Evolutionary conservation across 2,797 vertebrate species (phyloP).

Genomic region (Poliocrania exsul): DNA sequence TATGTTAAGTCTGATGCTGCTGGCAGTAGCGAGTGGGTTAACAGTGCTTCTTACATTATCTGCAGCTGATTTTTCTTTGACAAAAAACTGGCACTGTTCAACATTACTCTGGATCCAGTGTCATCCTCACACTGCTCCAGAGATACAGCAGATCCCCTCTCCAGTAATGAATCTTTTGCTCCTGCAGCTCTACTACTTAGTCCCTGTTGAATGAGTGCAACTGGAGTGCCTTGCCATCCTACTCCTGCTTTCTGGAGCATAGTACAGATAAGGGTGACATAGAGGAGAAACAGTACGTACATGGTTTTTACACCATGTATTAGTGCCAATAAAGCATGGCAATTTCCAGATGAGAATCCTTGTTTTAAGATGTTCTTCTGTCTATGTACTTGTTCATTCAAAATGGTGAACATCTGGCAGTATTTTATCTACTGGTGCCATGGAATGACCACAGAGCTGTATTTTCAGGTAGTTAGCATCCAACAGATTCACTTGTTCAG

Average conservation of each 20-base stretch:
- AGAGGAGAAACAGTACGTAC: not conserved
- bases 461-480: not conserved
- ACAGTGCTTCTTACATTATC: not conserved
- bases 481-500: not conserved
- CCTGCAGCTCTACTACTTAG: not conserved
- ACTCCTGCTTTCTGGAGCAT: not conserved
- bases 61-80: not conserved
- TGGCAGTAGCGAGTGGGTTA: not conserved
- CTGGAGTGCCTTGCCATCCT: not conserved
- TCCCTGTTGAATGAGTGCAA: not conserved
- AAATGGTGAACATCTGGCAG: not conserved
- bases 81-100: not conserved
- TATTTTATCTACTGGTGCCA: not conserved
- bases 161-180: not conserved
- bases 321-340: not conserved
- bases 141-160: not conserved
- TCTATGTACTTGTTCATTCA: not conserved
- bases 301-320: not conserved
- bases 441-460: not conserved
- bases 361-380: not conserved
- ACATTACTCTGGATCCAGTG: not conserved
- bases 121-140: not conserved
- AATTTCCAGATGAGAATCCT: not conserved
- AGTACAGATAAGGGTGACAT: not conserved
- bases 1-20: not conserved